A percentile compares a stretch with the other conserved stretches of the same genome.
Evolutionary conservation across 92 coral and sea anemone species (phyloP).

Genomic region (Epizoanthus stellaris): DNA sequence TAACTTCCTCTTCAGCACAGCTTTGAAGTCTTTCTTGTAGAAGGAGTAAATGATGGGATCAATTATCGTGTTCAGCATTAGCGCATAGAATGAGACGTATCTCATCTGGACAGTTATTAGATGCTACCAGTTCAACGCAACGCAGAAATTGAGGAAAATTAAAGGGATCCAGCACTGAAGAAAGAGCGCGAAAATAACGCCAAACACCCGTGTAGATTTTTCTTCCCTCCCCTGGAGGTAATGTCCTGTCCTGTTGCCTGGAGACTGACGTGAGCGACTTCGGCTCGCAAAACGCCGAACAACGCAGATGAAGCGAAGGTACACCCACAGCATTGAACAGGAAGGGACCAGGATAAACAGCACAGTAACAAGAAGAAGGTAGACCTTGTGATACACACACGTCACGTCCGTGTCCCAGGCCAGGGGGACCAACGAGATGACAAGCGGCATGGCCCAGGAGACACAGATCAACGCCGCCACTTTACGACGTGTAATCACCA

Average conservation of each 20-base stretch:
- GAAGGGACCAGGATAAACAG: conserved; percentile 69
- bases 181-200: conserved; percentile 74
- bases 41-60: conserved; percentile 81
- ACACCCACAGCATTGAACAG: conserved; percentile 70
- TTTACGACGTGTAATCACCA: conserved; percentile 58
- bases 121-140: conserved; percentile 60
- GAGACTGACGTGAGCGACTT: conserved; percentile 57
- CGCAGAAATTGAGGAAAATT: conserved; percentile 79
- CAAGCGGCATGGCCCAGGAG: conserved; percentile 73
- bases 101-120: conserved; percentile 55
- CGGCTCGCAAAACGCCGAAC: conserved; percentile 65
- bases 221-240: conserved; percentile 80
- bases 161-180: conserved; percentile 82
- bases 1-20: not conserved
- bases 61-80: conserved; percentile 77
- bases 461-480: conserved; percentile 45
- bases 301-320: conserved; percentile 63
- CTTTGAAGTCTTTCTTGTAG: conserved; percentile 75
- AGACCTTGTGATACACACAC: conserved; percentile 61
- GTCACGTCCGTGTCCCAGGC: conserved; percentile 73
- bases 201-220: conserved; percentile 77
- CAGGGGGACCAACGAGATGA: conserved; percentile 66
- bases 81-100: conserved; percentile 71
- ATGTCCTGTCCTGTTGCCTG: conserved; percentile 65
- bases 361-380: conserved; percentile 53